Percentiles rank a stretch among this genome's conserved stretches.
Conservation (phyloP, 2,113 vertebrate species). For the Pundamilia nyererei region DNA sequence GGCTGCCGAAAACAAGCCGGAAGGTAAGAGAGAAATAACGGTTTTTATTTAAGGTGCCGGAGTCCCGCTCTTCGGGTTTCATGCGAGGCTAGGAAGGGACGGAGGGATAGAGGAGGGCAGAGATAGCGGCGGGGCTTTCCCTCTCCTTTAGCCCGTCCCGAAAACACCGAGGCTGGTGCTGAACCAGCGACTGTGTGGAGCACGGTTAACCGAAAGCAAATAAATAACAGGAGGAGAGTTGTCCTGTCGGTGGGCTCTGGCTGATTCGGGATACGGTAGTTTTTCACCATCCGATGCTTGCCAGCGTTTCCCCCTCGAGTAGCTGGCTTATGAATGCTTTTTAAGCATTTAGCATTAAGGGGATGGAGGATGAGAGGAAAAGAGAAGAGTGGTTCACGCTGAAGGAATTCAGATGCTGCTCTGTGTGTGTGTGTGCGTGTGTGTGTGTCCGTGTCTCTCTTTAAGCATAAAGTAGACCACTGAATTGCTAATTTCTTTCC, state of each 20-base stretch:
- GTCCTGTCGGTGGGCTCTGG: slow-evolving; percentile 33
- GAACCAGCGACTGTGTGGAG: slow-evolving; percentile 52
- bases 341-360: slow-evolving; percentile 31
- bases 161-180: slow-evolving; percentile 65
- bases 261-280: background rate
- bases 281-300: background rate
- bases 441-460: background rate
- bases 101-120: background rate
- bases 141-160: slow-evolving; percentile 43
- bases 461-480: slow-evolving; percentile 28
- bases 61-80: background rate
- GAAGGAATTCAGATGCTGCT: slow-evolving; percentile 70
- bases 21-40: slow-evolving; percentile 83
- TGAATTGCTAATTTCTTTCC: slow-evolving; percentile 23
- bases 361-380: slow-evolving; percentile 24
- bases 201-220: slow-evolving; percentile 49
- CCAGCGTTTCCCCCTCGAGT: slow-evolving; percentile 1
- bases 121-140: slow-evolving; percentile 38
- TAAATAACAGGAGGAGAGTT: slow-evolving; percentile 60
- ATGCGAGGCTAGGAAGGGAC: slow-evolving; percentile 10
- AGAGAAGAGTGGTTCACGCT: slow-evolving; percentile 59
- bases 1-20: slow-evolving; percentile 99
- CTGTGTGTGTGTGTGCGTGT: background rate
- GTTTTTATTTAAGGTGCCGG: slow-evolving; percentile 29
- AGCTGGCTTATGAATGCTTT: slow-evolving; percentile 16